Evolutionary conservation across 1,140 invertebrate species (phyloP), one percentile per base, ranked within the genome.

Genomic region (Contarinia nasturtii): DNA sequence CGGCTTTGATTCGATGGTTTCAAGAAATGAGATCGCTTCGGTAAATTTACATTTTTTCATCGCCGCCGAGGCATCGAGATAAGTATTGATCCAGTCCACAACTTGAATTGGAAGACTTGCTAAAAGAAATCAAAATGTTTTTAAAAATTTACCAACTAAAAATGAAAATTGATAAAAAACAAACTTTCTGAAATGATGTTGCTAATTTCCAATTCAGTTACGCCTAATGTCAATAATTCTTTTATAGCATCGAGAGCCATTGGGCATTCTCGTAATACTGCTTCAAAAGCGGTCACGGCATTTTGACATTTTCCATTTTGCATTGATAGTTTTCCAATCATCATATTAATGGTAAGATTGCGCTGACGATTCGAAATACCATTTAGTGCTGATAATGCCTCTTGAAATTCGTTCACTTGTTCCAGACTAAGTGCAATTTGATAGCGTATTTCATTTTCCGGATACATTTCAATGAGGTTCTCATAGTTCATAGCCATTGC

Each of bases 191-290:
- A 67, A 41, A 82, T 74, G 22, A 82, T 55, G 10, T 75, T 71
- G 51, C 75, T 72, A 0, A 84, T 75, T 62, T 86, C 82, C 33
- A 71, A 68, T 19, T 76, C 78, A 56, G 79, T 80, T 10, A 81
- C 71, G 21, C 80, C 79, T 27, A 86, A 56, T 44, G 70, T 66
- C 22, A 86, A 57, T 7, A 86, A 62, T 17, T 75, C 74, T 55
- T 76, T 72, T 1, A 77, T 73, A 18, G 80, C 76, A 55, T 80
- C 79, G 22, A 86, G 50, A 1, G 82, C 78, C 50, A 85, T 61
- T 1, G 82, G 82, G 61, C 80, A 81, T 58, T 82, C 80, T 59
- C 73, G 69, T 14, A 86, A 54, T 15, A 86, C 79, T 67, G 86
- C 82, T 59, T 83, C 84, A 56, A 79, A 86, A 19, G 74, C 73